These are phyloP conservation scores for Brachionus plicatilis DNA, from an alignment of 1,140 invertebrate species.

Conservation along the genomic window DNA sequence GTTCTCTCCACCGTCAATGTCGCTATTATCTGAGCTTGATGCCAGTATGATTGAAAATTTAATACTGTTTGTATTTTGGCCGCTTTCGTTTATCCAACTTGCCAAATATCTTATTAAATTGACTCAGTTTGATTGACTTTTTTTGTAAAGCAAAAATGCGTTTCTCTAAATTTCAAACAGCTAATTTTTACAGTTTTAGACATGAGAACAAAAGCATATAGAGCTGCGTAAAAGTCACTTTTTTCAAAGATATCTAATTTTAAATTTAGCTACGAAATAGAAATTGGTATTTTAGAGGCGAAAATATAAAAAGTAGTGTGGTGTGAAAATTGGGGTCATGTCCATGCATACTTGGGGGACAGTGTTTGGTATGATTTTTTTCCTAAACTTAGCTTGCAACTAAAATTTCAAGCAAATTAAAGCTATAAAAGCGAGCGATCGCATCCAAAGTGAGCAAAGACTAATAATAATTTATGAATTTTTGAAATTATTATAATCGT, in stretches of 20 bases:
- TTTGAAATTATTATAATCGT: slow-evolving; percentile 16
- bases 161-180: background rate
- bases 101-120: background rate
- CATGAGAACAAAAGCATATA: background rate
- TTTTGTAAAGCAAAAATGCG: background rate
- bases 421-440: background rate
- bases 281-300: background rate
- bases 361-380: background rate
- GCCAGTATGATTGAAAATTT: slow-evolving; percentile 23
- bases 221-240: background rate
- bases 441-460: background rate
- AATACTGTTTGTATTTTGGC: background rate
- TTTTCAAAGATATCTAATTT: background rate
- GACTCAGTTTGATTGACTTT: background rate
- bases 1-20: slow-evolving; percentile 30
- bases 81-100: background rate
- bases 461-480: slow-evolving; percentile 33
- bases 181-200: background rate
- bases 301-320: background rate
- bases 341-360: background rate
- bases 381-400: background rate
- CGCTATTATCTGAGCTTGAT: slow-evolving; percentile 33
- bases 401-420: background rate
- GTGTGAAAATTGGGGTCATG: background rate
- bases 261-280: slow-evolving; percentile 6